Conservation (phyloP, 2,797 vertebrate species). For the Varecia variegata region DNA sequence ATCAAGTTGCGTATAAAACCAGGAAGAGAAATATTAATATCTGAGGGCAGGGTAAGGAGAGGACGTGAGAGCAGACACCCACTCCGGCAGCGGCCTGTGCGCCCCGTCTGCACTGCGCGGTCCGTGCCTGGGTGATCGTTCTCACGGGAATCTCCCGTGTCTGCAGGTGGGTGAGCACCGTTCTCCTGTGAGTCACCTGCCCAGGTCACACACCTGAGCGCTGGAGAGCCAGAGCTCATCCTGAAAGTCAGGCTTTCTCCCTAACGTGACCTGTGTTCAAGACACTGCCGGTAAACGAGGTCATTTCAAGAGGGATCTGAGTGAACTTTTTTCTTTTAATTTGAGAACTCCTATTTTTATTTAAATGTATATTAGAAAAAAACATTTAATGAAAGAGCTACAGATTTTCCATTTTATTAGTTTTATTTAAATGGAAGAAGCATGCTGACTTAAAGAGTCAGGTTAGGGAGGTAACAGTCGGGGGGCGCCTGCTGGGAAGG, state of each 20-base stretch:
- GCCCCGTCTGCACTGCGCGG: fast-evolving
- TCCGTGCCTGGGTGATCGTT: fast-evolving
- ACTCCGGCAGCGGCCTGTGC: too few relatives aligned
- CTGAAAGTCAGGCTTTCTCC: not conserved
- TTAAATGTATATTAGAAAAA: not conserved
- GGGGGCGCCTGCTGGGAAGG: not conserved
- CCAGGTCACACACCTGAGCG: not conserved
- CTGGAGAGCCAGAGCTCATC: fast-evolving
- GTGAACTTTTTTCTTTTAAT: not conserved
- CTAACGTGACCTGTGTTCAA: not conserved
- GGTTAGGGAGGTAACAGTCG: not conserved
- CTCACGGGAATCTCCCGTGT: not conserved
- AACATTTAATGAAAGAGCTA: not conserved
- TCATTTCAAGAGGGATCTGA: not conserved
- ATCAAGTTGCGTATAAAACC: not conserved
- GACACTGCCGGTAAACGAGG: not conserved
- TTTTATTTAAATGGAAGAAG: not conserved
- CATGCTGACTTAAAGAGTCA: not conserved
- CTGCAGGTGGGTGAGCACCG: fast-evolving
- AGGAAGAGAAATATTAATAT: not conserved
- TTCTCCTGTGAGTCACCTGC: not conserved
- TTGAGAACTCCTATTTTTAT: not conserved
- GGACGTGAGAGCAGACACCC: fast-evolving
- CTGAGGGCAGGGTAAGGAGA: not conserved
- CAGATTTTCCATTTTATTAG: not conserved